Conservation (phyloP, 1,140 invertebrate genomes). For the Trigoniulus corallinus region DNA sequence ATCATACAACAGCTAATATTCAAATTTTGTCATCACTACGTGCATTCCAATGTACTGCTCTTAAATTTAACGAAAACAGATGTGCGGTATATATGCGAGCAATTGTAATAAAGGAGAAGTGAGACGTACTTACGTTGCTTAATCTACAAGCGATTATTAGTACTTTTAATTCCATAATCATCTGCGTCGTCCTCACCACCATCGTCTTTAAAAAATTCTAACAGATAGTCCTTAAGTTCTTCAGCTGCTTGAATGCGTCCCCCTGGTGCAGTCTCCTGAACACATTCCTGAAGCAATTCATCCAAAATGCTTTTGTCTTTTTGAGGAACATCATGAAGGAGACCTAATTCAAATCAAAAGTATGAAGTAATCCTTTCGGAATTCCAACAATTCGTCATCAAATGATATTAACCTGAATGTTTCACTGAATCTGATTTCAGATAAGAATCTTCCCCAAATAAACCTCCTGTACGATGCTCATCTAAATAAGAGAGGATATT, state of each 20-base stretch:
- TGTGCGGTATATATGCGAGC: too few relatives aligned
- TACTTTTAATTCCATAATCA: neutral
- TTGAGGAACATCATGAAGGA: slow-evolving; percentile 10
- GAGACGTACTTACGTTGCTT: too few relatives aligned
- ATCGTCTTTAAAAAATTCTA: slow-evolving; percentile 9
- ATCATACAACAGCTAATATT: too few relatives aligned
- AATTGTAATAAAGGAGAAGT: too few relatives aligned
- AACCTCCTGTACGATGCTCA: slow-evolving; percentile 10
- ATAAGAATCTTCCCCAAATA: slow-evolving; percentile 9
- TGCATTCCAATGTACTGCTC: too few relatives aligned
- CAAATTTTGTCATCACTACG: too few relatives aligned
- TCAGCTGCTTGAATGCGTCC: slow-evolving; percentile 10
- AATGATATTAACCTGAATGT: neutral
- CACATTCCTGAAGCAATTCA: slow-evolving; percentile 12
- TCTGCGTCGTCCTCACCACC: slow-evolving; percentile 1
- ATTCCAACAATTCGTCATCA: neutral
- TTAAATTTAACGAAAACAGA: too few relatives aligned
- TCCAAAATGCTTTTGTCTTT: slow-evolving; percentile 9
- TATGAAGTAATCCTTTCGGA: neutral
- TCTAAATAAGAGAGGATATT: slow-evolving; percentile 12
- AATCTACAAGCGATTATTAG: too few relatives aligned
- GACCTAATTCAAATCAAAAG: slow-evolving; percentile 6
- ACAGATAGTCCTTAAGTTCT: slow-evolving; percentile 10
- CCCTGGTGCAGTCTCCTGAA: slow-evolving; percentile 11
- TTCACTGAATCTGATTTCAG: neutral